Evolutionary conservation across 1,140 invertebrate genomes (phyloP).

Genomic region (Pseudomyrmex gracilis): DNA sequence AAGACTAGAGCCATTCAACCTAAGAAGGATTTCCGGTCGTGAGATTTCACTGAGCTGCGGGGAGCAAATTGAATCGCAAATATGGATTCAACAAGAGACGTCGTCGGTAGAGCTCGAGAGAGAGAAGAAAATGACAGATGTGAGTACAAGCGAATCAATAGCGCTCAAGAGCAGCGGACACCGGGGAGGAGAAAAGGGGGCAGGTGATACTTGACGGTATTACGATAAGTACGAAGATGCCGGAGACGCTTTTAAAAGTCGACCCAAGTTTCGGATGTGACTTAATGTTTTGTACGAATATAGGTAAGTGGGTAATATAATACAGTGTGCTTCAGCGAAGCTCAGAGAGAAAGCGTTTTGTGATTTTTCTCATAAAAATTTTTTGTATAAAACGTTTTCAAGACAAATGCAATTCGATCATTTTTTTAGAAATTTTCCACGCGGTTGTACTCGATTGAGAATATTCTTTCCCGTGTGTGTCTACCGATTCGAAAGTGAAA

Average conservation of each 20-base stretch:
- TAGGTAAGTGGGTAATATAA: not conserved
- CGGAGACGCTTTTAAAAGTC: no score
- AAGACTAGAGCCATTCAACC: slow-evolving; percentile 40
- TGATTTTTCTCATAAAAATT: not conserved
- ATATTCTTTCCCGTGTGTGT: no score
- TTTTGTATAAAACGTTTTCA: no score
- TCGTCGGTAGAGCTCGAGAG: slow-evolving; percentile 16
- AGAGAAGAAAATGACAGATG: slow-evolving; percentile 58
- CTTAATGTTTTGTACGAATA: not conserved
- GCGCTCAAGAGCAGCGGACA: slow-evolving; percentile 11
- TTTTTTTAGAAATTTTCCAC: no score
- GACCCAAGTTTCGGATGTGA: no score
- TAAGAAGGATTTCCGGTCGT: slow-evolving; percentile 57
- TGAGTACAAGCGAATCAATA: slow-evolving; percentile 52
- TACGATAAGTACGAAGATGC: not conserved
- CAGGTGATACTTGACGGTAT: slow-evolving; percentile 29
- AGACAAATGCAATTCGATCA: no score
- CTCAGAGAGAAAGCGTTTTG: no score
- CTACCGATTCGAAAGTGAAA: no score
- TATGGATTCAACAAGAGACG: slow-evolving; percentile 55
- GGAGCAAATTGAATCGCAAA: slow-evolving; percentile 68
- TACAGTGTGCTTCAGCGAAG: not conserved
- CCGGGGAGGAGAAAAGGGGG: no score
- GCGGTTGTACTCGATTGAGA: no score
- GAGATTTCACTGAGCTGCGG: slow-evolving; percentile 18